Conservation (phyloP, 2,888 invertebrate genomes). For the Dryobotodes eremita region DNA sequence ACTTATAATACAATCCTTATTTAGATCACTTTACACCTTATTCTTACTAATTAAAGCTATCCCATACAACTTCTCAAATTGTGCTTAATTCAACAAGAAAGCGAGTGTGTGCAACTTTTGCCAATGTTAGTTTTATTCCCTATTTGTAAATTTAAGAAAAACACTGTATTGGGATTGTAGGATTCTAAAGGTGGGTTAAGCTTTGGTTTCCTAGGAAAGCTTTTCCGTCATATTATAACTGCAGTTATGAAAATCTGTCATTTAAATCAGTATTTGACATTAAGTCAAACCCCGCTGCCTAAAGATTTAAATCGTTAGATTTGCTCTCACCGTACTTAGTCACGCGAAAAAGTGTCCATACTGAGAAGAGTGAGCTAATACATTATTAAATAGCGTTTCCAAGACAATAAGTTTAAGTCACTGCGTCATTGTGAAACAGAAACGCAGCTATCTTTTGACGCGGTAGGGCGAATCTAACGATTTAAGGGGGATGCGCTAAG, state of each 20-base stretch:
- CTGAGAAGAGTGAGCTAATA: background rate
- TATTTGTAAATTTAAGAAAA: constrained; percentile 35
- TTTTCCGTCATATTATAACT: background rate
- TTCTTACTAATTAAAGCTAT: constrained; percentile 90
- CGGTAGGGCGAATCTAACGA: background rate
- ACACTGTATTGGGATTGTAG: constrained; percentile 37
- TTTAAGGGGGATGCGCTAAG: too few species aligned
- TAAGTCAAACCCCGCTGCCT: background rate
- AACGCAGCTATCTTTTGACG: background rate
- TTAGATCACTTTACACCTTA: constrained; percentile 80
- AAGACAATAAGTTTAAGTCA: background rate
- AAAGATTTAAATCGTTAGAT: background rate
- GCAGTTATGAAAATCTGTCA: background rate
- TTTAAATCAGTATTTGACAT: background rate
- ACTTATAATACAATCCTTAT: constrained; percentile 73
- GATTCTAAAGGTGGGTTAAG: constrained; percentile 19
- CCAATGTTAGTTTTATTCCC: constrained; percentile 48
- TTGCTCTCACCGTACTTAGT: background rate
- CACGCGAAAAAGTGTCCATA: background rate
- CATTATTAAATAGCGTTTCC: background rate
- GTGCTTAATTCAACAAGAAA: constrained; percentile 84
- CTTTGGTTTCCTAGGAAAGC: background rate
- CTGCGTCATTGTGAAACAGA: background rate
- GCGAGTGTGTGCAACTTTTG: constrained; percentile 76
- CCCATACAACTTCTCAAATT: constrained; percentile 88